Conservation (phyloP, 2,113 vertebrate genomes). For the Planiliza haematocheilus region DNA sequence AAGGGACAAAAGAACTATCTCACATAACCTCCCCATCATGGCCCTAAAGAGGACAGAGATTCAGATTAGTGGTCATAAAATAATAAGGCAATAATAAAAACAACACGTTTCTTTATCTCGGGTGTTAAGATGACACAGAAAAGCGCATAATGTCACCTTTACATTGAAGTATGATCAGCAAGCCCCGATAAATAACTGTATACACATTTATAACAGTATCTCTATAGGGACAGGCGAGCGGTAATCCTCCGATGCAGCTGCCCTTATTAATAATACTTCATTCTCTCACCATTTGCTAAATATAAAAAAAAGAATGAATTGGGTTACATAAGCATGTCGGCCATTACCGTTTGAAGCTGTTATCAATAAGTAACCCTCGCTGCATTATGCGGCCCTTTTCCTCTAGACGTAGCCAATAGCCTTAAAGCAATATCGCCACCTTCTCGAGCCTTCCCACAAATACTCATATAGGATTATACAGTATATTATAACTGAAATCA, state of each 20-base stretch:
- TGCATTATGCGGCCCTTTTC: background rate
- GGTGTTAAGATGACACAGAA: background rate
- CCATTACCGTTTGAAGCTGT: background rate
- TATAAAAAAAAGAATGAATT: background rate
- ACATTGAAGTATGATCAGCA: background rate
- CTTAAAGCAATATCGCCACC: background rate
- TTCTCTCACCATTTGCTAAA: background rate
- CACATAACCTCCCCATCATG: constrained; percentile 65
- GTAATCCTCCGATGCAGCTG: no score
- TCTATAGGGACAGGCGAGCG: no score
- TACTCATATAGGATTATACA: background rate
- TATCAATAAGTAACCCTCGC: background rate
- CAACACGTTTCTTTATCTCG: background rate
- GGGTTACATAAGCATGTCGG: background rate
- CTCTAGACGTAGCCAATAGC: background rate
- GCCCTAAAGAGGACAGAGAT: constrained; percentile 44
- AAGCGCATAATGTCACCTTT: background rate
- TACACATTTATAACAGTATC: background rate
- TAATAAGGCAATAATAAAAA: background rate
- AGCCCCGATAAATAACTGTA: background rate
- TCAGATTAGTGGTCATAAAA: background rate
- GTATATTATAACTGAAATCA: no score
- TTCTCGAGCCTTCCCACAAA: background rate
- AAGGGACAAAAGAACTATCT: constrained; percentile 50
- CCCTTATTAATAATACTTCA: background rate